Conservation (phyloP, 2,113 vertebrate species). For the Smithornis capensis region DNA sequence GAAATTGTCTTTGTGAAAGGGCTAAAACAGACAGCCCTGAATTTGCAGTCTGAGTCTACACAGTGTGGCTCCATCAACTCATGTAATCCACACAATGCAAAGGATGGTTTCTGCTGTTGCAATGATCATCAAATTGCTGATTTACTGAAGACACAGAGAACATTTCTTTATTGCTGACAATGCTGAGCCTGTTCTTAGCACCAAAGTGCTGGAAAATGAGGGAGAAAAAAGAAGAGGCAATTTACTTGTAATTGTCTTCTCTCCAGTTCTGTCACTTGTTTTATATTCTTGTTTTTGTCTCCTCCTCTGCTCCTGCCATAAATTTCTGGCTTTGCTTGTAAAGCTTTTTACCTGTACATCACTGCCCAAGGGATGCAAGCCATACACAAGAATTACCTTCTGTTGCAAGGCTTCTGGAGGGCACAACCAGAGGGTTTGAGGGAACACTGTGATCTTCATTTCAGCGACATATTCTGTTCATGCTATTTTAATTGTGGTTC, state of each 20-base stretch:
- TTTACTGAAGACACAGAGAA: neutral
- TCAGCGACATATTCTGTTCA: neutral
- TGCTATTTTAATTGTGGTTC: constrained; percentile 47
- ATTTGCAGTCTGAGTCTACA: neutral
- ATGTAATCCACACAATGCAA: neutral
- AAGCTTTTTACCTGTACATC: neutral
- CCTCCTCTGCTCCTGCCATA: constrained; percentile 8
- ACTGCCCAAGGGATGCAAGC: neutral
- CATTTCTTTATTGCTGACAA: neutral
- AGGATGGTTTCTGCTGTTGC: neutral
- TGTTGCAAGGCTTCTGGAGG: neutral
- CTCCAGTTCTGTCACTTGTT: neutral
- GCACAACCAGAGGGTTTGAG: neutral
- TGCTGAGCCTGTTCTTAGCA: neutral
- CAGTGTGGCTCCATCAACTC: neutral
- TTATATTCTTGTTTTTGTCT: constrained; percentile 22
- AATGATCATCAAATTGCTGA: neutral
- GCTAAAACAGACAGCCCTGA: neutral
- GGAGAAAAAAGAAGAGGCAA: neutral
- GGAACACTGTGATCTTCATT: constrained; percentile 37
- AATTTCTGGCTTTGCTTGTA: neutral
- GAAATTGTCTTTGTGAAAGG: neutral
- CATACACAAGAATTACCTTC: neutral
- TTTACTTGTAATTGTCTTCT: constrained; percentile 22
- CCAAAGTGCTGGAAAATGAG: neutral